Conservation (phyloP, 2,113 vertebrate species). For the Ctenomys sociabilis region DNA sequence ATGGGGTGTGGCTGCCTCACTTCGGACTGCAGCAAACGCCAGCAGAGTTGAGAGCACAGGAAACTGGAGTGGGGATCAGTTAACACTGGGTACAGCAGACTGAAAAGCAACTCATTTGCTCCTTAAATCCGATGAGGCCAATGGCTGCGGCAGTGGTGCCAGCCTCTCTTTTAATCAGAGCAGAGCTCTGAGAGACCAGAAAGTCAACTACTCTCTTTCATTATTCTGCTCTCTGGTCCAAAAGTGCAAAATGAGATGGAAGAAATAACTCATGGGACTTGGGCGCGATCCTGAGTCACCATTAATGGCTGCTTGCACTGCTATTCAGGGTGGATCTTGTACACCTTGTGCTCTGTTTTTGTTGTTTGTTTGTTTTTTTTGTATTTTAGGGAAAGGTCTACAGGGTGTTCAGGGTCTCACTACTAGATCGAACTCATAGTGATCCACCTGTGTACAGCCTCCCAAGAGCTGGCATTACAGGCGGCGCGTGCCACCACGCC, state of each 20-base stretch:
- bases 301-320: not conserved
- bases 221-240: not conserved
- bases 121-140: not conserved
- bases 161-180: not conserved
- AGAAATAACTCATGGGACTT: not conserved
- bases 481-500: too few relatives aligned
- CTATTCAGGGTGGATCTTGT: not conserved
- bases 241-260: not conserved
- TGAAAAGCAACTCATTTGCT: not conserved
- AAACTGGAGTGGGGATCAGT: not conserved
- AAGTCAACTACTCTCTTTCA: not conserved
- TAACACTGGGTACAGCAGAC: not conserved
- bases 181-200: not conserved
- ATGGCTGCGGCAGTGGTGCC: not conserved
- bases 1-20: not conserved
- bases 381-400: too few relatives aligned
- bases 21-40: not conserved
- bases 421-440: too few relatives aligned
- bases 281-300: not conserved
- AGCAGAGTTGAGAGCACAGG: not conserved
- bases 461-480: too few relatives aligned
- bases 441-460: too few relatives aligned
- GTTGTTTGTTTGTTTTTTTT: too few relatives aligned
- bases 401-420: too few relatives aligned
- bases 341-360: not conserved